Percentiles rank a stretch among this genome's conserved stretches.
phyloP scores from a whole-genome alignment of 2,888 invertebrate species.

The Stenodera caucasica region DNA sequence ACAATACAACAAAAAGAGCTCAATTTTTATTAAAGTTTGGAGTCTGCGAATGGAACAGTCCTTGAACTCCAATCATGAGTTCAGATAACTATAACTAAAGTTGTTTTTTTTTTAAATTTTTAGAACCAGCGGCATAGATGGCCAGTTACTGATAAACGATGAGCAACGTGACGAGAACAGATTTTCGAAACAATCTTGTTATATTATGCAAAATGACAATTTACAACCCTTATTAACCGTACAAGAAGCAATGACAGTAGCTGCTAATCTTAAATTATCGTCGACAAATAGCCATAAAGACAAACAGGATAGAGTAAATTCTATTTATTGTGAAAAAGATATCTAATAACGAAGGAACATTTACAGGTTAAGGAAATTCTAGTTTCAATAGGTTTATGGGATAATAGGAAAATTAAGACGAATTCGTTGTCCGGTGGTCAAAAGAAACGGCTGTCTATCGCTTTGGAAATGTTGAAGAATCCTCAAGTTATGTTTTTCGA shows the following conservation, averaged over 20 bases:
- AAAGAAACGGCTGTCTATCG: slow-evolving; percentile 86
- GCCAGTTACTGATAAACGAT: slow-evolving; percentile 74
- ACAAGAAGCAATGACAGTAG: slow-evolving; percentile 81
- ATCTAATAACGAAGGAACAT: slow-evolving; percentile 24
- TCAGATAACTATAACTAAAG: too few relatives aligned
- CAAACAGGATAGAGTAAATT: slow-evolving; percentile 68
- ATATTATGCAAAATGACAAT: slow-evolving; percentile 87
- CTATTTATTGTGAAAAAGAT: background rate
- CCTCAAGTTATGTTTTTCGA: slow-evolving; percentile 93
- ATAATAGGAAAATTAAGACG: slow-evolving; percentile 68
- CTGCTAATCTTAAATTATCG: slow-evolving; percentile 84
- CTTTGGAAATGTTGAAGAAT: slow-evolving; percentile 87
- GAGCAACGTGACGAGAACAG: slow-evolving; percentile 65
- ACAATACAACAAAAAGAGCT: too few relatives aligned
- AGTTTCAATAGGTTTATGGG: slow-evolving; percentile 72
- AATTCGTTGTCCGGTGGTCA: slow-evolving; percentile 84
- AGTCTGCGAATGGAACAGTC: too few relatives aligned
- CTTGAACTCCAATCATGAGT: too few relatives aligned
- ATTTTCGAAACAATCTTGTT: slow-evolving; percentile 77
- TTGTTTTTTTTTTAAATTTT: too few relatives aligned
- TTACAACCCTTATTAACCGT: slow-evolving; percentile 83
- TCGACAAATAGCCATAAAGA: slow-evolving; percentile 63
- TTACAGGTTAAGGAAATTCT: slow-evolving; percentile 79
- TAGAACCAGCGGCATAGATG: slow-evolving; percentile 60
- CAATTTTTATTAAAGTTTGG: too few relatives aligned